Percentiles rank a stretch among this genome's conserved stretches.
Conservation (phyloP, 2,113 vertebrate genomes). For the Dinomys branickii region DNA sequence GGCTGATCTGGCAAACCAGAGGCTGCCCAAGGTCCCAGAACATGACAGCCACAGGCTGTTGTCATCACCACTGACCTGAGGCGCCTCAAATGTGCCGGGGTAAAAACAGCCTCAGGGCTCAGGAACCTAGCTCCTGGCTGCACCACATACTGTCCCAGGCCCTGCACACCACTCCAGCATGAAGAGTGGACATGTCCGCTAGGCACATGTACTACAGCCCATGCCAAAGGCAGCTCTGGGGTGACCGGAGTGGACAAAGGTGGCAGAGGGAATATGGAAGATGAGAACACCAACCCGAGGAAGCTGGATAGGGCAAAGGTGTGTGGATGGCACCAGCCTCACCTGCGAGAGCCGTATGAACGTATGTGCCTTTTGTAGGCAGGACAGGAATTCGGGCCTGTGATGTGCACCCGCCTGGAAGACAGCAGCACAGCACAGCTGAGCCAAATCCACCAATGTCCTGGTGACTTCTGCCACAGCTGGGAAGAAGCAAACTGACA, state of each 20-base stretch:
- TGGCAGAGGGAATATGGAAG: rapidly evolving
- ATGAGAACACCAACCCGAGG: background rate
- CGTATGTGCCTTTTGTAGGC: conserved; percentile 88
- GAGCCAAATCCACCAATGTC: rapidly evolving
- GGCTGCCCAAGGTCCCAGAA: background rate
- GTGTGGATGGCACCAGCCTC: background rate
- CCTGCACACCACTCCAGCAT: background rate
- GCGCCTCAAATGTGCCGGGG: background rate
- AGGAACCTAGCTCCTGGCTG: background rate
- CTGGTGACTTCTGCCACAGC: background rate
- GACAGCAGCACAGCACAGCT: background rate
- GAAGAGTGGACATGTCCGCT: background rate
- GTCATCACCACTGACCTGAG: background rate
- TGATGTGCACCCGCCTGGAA: conserved; percentile 93
- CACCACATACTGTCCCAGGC: background rate
- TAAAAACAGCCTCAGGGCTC: background rate
- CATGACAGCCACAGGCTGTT: no score
- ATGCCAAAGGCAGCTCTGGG: background rate
- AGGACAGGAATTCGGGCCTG: conserved; percentile 85
- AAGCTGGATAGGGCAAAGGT: background rate
- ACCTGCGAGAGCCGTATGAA: conserved; percentile 94
- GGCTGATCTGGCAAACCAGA: no score
- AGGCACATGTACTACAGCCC: background rate
- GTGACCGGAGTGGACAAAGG: rapidly evolving
- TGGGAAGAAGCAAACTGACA: background rate